Conservation (phyloP, 2,113 vertebrate genomes). For the Tragelaphus strepsiceros region DNA sequence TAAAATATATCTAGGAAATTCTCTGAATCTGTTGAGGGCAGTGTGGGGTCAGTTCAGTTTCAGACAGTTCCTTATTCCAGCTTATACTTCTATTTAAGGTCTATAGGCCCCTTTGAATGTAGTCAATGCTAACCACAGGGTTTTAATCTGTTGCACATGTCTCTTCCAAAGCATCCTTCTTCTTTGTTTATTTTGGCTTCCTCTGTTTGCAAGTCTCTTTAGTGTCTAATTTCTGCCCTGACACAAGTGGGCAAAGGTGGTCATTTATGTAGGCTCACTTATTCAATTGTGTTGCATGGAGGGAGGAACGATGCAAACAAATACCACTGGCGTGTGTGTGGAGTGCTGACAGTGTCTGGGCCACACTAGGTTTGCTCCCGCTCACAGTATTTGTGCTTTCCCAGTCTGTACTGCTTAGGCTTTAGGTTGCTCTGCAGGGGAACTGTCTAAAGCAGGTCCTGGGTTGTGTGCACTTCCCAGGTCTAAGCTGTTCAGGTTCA, state of each 20-base stretch:
- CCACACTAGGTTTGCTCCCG: rapidly evolving
- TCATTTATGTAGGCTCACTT: not conserved
- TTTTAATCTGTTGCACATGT: not conserved
- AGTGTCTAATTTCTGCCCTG: not conserved
- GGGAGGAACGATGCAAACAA: not conserved
- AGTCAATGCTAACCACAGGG: not conserved
- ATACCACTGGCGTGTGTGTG: not conserved
- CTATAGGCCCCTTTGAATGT: not conserved
- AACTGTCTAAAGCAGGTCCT: not conserved
- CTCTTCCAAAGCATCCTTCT: not conserved
- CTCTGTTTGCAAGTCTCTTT: not conserved
- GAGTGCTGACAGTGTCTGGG: not conserved
- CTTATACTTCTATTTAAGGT: not conserved
- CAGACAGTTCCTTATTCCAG: not conserved
- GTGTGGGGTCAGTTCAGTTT: not conserved
- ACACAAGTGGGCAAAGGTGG: not conserved
- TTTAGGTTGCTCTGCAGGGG: not conserved
- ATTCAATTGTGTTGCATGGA: not conserved
- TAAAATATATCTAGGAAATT: not conserved
- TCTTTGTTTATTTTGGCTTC: not conserved
- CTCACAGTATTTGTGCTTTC: not conserved
- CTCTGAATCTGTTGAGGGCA: not conserved
- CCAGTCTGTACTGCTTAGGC: not conserved
- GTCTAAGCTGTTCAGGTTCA: not conserved
- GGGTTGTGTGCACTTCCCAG: not conserved